phyloP scores from a whole-genome alignment of 2,113 vertebrate genomes.

The Phylloscopus whistleri region DNA sequence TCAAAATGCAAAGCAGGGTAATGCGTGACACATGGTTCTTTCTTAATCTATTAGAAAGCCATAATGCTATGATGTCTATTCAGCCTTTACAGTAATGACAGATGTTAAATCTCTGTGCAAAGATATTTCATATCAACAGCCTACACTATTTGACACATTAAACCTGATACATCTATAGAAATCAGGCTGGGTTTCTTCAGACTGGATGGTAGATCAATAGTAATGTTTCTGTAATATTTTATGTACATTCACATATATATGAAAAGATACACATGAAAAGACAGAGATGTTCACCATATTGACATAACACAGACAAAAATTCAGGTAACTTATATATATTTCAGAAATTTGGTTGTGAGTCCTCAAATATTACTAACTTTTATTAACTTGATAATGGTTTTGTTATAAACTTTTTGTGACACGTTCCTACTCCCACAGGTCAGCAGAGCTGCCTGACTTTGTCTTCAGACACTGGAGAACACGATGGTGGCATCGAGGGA shows the following conservation, averaged over 20 bases:
- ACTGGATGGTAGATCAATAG: neutral
- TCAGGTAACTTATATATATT: neutral
- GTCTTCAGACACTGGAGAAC: neutral
- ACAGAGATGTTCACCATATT: neutral
- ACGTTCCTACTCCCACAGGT: accelerated
- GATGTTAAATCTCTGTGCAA: neutral
- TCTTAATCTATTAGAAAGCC: conserved; percentile 7
- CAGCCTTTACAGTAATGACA: neutral
- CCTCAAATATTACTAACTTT: neutral
- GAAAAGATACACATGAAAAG: neutral
- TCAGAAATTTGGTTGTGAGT: neutral
- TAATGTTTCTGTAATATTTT: neutral
- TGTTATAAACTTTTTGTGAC: neutral
- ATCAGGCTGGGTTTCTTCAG: neutral
- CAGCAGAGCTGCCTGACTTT: neutral
- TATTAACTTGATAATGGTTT: neutral
- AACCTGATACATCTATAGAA: neutral
- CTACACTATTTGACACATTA: neutral
- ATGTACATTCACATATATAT: neutral
- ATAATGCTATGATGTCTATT: neutral
- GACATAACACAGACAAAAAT: neutral
- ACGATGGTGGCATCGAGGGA: neutral
- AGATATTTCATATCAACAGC: neutral
- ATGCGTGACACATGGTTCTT: neutral
- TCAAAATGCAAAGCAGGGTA: conserved; percentile 33